Base-by-base conservation (phyloP, 1,140 invertebrate genomes). In the Caenorhabditis tropicalis region DNA sequence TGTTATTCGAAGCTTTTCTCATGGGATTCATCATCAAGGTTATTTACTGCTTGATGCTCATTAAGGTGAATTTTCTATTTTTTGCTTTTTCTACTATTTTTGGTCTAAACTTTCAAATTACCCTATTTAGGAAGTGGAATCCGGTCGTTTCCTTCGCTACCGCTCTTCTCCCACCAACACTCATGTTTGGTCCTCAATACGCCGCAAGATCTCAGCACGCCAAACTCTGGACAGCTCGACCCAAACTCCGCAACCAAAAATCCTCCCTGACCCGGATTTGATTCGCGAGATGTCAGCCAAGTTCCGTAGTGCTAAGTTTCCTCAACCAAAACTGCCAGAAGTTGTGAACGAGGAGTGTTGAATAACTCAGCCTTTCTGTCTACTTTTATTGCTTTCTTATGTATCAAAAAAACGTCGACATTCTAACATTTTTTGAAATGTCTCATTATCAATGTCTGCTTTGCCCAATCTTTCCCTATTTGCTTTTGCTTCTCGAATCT, bases 131-230 rank as follows among this genome's bases (percentile, higher is more conserved):
- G 19, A 70, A 21, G 16, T 36, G 31, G 31, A 70, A n/a, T 16
- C 16, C 33, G 12, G 10, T 1, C 10, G 5, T 29, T 31, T 19
- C 29, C 36, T 74, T 43, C 65, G 4, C 7, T n/a, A 46, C 36
- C 4, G 10, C n/a, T 10, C 7, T 36, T 7, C 65, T 4, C 2
- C 27, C 36, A 39, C 5, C 5, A 74, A 74, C 36, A 46, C 12
- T 19, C 65, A 46, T 31, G 36, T 74, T 19, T 74, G 65, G 65
- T 74, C 65, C 29, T 74, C 65, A 21, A 74, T 74, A 10, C 65
- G 65, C 15, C 65, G 65, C 36, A 74, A 74, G 36, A 74, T 74
- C n/a, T 31, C 27, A 0, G 21, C 21, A 12, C 27, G 65, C 6
- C 33, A 74, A 39, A 9, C 43, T 2, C 21, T 27, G 9, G 65